Evolutionary conservation across 2,888 invertebrate genomes (phyloP), one percentile per base, ranked within the genome.

Genomic region (Yponomeuta evonymella): DNA sequence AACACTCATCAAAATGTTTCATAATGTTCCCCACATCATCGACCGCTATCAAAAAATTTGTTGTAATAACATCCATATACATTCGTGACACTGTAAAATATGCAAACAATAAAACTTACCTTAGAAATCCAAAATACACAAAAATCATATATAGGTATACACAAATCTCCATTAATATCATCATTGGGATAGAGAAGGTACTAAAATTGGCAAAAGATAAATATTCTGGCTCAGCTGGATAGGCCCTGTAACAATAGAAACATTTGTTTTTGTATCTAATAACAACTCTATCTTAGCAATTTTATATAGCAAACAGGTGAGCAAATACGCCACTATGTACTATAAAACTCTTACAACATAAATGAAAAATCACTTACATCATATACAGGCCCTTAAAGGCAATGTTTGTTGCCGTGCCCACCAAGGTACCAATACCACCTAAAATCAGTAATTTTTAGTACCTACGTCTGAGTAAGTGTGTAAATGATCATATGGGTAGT

Each of bases 351-450:
- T 43, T 6, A 43, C 6, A 43, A 0, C 2, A 58, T 2, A 58
- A 15, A 58, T 15, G 15, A 2, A 5, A 58, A 58, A 15, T 48
- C 71, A 72, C 72, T 72, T 79, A 86, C 87, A 75, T 82, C 67
- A 75, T 1, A 75, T 94, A 94, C 67, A 95, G 93, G 74, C 95
- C 96, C 87, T 96, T 96, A 77, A 96, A 95, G 6, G 96, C 96
- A 72, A 97, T 90, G 88, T 97, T 97, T 8, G 96, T 96, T 30
- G 94, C 95, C 30, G 94, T 94, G 8, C 96, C 96, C 69, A 95
- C 95, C 71, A 96, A 85, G 29, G 95, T 95, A 4, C 96, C 97
- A 74, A 95, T 94, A 2, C 95, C 95, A 73, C 94, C 97, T 81
- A 75, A 48, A 78, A 78, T 73, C 72, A 71, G 51, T 58, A 58